Evolutionary conservation across 2,888 invertebrate genomes (phyloP), one percentile per base, ranked within the genome.

Genomic region (Argyresthia albistria): DNA sequence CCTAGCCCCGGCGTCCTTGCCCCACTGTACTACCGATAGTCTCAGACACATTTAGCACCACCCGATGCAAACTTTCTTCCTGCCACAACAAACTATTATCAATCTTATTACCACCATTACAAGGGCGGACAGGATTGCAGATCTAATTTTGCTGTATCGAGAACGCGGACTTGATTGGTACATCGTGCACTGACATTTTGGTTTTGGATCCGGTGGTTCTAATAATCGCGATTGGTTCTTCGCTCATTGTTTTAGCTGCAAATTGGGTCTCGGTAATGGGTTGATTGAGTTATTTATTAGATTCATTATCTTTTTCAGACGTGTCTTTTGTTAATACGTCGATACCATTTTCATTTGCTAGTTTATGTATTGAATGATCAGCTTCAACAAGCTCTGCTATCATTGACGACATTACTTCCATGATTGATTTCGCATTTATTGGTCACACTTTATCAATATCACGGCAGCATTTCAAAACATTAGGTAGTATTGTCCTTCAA

Each of bases 1-100:
- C 80, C 80, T 78, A 69, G 79, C 75, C 76, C 75, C 76, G 56
- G 71, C 80, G 84, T 80, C 84, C 84, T 86, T 86, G 84, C 77
- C 83, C 84, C 76, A 83, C 75, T 84, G 76, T 69, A 70, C 80
- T 74, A 78, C 80, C 81, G 81, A 67, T 73, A 25, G 75, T 70
- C 73, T 69, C 59, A 66, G 71, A 79, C 83, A 73, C 67, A 71
- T 81, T 80, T 86, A 86, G 83, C 69, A 60, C 69, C 70, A 67
- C 72, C 73, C 64, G 61, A 60, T 59, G 63, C 75, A 67, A 69
- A 78, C 79, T 80, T 79, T 77, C 77, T 74, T 72, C 57, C 58
- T 58, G 61, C 59, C 59, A 64, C 62, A 65, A 65, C 69, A 67
- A 66, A 70, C 67, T 60, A 78, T 67, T 71, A 68, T 64, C 62